A percentile compares a stretch with the other conserved stretches of the same genome.
phyloP scores from a whole-genome alignment of 1,140 invertebrate genomes.

The Oryzaephilus surinamensis region DNA sequence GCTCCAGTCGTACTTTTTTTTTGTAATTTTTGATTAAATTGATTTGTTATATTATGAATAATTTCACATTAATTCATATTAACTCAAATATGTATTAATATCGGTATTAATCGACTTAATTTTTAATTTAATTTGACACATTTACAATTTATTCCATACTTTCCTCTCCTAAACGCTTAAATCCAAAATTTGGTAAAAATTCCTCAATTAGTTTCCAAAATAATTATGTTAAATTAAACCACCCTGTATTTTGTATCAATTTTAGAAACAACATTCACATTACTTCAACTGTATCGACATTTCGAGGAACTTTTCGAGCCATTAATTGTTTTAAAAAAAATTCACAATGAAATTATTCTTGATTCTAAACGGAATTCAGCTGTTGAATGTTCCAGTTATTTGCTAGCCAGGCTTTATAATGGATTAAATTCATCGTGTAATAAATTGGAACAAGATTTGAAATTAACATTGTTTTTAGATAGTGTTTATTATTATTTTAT shows the following conservation, averaged over 20 bases:
- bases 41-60: slow-evolving; percentile 2
- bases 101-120: too few relatives aligned
- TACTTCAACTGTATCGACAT: slow-evolving; percentile 35
- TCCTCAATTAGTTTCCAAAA: too few relatives aligned
- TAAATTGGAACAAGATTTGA: slow-evolving; percentile 38
- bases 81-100: too few relatives aligned
- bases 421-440: slow-evolving; percentile 37
- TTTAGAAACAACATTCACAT: slow-evolving; percentile 33
- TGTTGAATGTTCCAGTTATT: slow-evolving; percentile 35
- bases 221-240: too few relatives aligned
- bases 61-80: too few relatives aligned
- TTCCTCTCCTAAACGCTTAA: too few relatives aligned
- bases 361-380: slow-evolving; percentile 31
- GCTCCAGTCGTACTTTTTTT: too few relatives aligned
- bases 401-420: slow-evolving; percentile 38
- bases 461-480: slow-evolving; percentile 39
- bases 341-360: slow-evolving; percentile 37
- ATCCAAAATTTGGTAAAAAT: too few relatives aligned
- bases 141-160: too few relatives aligned
- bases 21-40: too few relatives aligned
- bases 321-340: slow-evolving; percentile 35
- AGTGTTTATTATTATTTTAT: slow-evolving; percentile 42
- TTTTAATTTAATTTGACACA: too few relatives aligned
- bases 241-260: too few relatives aligned
- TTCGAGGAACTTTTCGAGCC: slow-evolving; percentile 34